These are phyloP conservation scores for Dolichallabes microphthalmus DNA, from an alignment of 2,113 vertebrate species.

Conservation along the genomic window DNA sequence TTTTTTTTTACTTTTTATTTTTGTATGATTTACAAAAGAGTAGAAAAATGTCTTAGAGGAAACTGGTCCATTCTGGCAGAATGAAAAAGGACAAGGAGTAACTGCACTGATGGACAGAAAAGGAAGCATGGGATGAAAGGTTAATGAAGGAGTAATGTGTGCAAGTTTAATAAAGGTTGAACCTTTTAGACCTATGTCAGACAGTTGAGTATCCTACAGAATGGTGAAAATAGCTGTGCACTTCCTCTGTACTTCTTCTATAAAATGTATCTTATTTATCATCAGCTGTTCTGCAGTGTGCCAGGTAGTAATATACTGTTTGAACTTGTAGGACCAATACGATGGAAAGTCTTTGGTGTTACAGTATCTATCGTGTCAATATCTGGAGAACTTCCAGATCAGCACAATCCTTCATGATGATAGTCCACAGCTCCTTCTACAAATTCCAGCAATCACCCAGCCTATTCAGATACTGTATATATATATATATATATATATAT, in stretches of 20 bases:
- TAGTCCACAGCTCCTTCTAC: background rate
- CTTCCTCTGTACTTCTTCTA: background rate
- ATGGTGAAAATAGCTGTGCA: background rate
- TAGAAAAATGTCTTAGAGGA: background rate
- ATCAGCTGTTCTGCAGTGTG: constrained; percentile 28
- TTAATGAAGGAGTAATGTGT: constrained; percentile 4
- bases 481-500: too few relatives aligned
- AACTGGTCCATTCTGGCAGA: background rate
- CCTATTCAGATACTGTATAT: background rate
- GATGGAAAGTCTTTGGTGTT: background rate
- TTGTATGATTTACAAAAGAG: background rate
- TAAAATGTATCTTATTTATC: constrained; percentile 14
- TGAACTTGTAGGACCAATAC: constrained; percentile 1
- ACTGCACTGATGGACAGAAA: background rate
- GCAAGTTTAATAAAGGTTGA: constrained; percentile 6
- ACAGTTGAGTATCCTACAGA: background rate
- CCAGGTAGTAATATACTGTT: constrained; percentile 22
- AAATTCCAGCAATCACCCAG: background rate
- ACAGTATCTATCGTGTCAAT: background rate
- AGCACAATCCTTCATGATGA: constrained; percentile 7
- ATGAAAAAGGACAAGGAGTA: background rate
- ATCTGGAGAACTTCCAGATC: constrained; percentile 7
- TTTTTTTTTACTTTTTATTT: background rate
- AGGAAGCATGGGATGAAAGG: background rate
- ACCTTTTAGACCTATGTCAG: constrained; percentile 6